Base-by-base conservation (phyloP, 2,113 vertebrate species). In the Saimiri boliviensis region DNA sequence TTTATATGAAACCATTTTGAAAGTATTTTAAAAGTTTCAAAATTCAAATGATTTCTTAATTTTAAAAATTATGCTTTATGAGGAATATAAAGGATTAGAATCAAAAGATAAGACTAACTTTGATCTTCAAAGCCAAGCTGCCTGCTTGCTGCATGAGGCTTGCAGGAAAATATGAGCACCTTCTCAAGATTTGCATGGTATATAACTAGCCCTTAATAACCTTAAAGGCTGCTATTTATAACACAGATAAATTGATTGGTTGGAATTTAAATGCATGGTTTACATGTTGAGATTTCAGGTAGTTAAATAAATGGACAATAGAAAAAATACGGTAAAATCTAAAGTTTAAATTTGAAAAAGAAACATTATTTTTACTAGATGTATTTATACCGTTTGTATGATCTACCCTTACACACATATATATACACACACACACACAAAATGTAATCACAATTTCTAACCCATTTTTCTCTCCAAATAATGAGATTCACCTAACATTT, bases 31-130 rank as follows among this genome's bases (percentile, higher is more conserved):
- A 73, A 96, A 91, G 30, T 89, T 92, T 94, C 32, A 80, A 95
- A 96, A 92, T 82, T 68, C 92, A 96, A 94, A 81, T 54, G 52
- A 10, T 63, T 97, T 83, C 54, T 92, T 92, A 97, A 97, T 98
- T 97, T 92, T 97, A 95, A 88, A 98, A 98, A 98, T 97, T 97
- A 97, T 93, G 87, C 92, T 97, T 96, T 93, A 95, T 98, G 86
- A 56, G 47, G 92, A 97, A 97, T 96, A 93, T 91, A 93, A 97
- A 95, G 42, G 89, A 98, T 98, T 98, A 97, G 84, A 98, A 98
- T 98, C 90, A 98, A 97, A 98, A 97, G 56, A 96, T 95, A 98
- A 97, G 91, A 92, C 82, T 95, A 94, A 77, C 96, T 98, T 98
- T 98, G 93, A 98, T 98, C 96, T 98, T 98, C 97, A 98, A 97